A percentile compares a stretch with the other conserved stretches of the same genome.
Conservation (phyloP, 2,888 invertebrate species). For the Lithophane semibrunnea region DNA sequence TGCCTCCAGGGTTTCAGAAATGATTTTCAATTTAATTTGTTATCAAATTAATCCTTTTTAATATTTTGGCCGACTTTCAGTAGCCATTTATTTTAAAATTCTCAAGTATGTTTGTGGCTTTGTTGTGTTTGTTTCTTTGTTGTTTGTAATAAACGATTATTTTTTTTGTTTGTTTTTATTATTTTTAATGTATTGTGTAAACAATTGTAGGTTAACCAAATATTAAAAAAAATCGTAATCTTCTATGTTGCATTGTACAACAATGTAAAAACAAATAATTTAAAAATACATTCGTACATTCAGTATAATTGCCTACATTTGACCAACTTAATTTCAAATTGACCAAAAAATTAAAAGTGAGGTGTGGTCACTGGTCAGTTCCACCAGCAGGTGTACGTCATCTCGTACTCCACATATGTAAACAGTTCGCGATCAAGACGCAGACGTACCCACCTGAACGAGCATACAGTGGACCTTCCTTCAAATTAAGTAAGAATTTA, state of each 20-base stretch:
- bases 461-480: conserved; percentile 72
- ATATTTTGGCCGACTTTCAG: neutral
- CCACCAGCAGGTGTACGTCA: conserved; percentile 69
- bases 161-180: too few species aligned
- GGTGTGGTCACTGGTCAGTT: conserved; percentile 53
- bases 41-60: neutral
- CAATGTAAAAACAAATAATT: neutral
- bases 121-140: too few species aligned
- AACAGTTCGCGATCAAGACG: conserved; percentile 81
- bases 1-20: neutral
- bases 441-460: conserved; percentile 68
- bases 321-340: neutral
- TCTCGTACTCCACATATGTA: conserved; percentile 80
- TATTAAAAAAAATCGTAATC: too few species aligned
- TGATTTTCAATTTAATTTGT: neutral
- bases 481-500: neutral
- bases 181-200: too few species aligned
- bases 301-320: neutral
- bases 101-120: neutral
- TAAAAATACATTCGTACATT: neutral
- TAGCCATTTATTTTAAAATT: too few species aligned
- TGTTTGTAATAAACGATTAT: too few species aligned
- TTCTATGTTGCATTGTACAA: neutral
- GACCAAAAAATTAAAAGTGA: neutral
- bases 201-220: too few species aligned